Percentiles rank a stretch among this genome's conserved stretches.
phyloP scores from a whole-genome alignment of 2,797 vertebrate genomes.

The Hemitrygon akajei region DNA sequence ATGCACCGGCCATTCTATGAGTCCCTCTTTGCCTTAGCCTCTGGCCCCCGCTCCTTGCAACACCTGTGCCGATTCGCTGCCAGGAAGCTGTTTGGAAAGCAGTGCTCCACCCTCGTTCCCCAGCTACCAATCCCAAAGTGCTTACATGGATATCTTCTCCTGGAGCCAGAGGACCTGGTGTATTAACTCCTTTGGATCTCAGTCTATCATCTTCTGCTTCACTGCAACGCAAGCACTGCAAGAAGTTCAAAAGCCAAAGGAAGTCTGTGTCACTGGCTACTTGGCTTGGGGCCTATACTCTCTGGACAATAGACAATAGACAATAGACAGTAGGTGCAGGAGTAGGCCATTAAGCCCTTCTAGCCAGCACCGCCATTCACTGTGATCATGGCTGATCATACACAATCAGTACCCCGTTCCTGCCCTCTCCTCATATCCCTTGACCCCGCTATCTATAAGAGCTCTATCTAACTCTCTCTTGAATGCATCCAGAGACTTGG shows the following conservation, averaged over 20 bases:
- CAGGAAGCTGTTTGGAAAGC: conserved; percentile 46
- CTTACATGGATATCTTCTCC: conserved; percentile 54
- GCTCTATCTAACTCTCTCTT: no score
- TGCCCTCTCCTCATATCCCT: no score
- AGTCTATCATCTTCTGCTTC: not conserved
- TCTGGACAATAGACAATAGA: not conserved
- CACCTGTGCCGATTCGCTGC: conserved; percentile 56
- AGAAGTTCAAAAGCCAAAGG: no score
- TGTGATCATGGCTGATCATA: no score
- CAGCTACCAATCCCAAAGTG: conserved; percentile 54
- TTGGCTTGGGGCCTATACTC: not conserved
- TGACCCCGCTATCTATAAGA: no score
- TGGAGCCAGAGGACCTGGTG: conserved; percentile 54
- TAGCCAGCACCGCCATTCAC: no score
- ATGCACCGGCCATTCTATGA: conserved; percentile 55
- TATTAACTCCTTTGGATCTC: conserved; percentile 38
- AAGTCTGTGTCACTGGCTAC: not conserved
- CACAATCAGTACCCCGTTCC: no score
- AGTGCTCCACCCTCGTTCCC: conserved; percentile 53
- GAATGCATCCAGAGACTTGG: no score
- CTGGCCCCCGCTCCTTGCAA: conserved; percentile 51
- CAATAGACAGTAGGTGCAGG: no score
- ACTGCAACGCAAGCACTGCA: not conserved
- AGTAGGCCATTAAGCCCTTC: no score
- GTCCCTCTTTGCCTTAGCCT: conserved; percentile 53